Conservation (phyloP, 2,888 invertebrate species). For the Zaprionus bogoriensis region DNA sequence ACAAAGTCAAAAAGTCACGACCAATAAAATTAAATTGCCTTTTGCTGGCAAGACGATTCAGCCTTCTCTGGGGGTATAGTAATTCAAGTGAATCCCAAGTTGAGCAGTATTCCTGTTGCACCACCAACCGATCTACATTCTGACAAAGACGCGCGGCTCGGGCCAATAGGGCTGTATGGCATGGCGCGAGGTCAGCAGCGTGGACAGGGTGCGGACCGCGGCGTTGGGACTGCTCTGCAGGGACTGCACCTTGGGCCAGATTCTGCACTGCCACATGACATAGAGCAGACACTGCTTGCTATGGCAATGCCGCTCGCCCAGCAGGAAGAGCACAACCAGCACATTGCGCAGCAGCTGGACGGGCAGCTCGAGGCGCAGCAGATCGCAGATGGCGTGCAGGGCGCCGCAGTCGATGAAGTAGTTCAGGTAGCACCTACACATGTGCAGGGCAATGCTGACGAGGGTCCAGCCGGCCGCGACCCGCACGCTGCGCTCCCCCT, state of each 20-base stretch:
- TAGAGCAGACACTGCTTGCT: constrained; percentile 24
- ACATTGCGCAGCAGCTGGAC: constrained; percentile 35
- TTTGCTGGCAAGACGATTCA: too few relatives aligned
- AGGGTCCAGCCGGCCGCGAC: constrained; percentile 43
- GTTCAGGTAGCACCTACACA: constrained; percentile 29
- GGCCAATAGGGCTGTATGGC: constrained; percentile 11
- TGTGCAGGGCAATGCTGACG: constrained; percentile 35
- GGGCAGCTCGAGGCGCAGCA: constrained; percentile 23
- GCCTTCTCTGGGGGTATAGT: too few relatives aligned
- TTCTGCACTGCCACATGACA: constrained; percentile 31
- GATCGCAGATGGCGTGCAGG: constrained; percentile 33
- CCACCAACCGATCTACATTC: too few relatives aligned
- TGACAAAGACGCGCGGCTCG: too few relatives aligned
- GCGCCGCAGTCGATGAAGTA: constrained; percentile 26
- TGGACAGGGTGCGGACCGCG: constrained; percentile 19
- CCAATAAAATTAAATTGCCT: too few relatives aligned
- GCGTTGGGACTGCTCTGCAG: constrained; percentile 27
- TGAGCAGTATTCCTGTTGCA: too few relatives aligned
- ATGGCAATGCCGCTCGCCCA: constrained; percentile 30
- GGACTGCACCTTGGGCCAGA: constrained; percentile 20
- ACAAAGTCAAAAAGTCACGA: too few relatives aligned
- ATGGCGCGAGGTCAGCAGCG: constrained; percentile 12
- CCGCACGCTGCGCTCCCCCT: constrained; percentile 20
- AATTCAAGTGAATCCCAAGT: too few relatives aligned
- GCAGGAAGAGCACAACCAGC: constrained; percentile 31